Percentiles rank a stretch among this genome's conserved stretches.
Conservation (phyloP, 2,888 invertebrate genomes). For the Ecliptopera silaceata region DNA sequence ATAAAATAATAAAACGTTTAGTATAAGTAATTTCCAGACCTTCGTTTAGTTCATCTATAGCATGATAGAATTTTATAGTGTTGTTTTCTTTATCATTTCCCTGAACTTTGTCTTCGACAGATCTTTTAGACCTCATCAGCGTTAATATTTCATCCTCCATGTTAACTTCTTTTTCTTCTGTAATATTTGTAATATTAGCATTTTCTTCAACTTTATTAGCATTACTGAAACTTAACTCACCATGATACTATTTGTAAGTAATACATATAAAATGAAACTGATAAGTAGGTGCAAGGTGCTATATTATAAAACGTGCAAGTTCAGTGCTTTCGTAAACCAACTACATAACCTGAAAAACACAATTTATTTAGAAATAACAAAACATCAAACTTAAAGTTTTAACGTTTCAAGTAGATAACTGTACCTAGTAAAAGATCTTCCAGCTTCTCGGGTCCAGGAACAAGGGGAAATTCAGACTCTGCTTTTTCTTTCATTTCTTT, state of each 20-base stretch:
- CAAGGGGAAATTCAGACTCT: constrained; percentile 28
- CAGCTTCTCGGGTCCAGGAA: constrained; percentile 32
- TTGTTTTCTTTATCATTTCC: constrained; percentile 40
- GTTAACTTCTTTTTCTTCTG: constrained; percentile 34
- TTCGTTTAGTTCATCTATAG: constrained; percentile 67
- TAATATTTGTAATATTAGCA: constrained; percentile 22
- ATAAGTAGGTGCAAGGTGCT: constrained; percentile 50
- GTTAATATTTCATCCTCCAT: constrained; percentile 37
- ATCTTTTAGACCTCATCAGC: constrained; percentile 52
- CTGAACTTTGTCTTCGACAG: constrained; percentile 36
- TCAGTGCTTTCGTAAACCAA: constrained; percentile 56
- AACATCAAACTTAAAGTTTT: background rate
- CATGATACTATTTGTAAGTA: background rate
- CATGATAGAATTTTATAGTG: constrained; percentile 58
- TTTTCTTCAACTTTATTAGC: background rate
- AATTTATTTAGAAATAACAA: background rate
- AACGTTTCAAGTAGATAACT: background rate
- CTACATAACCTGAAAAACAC: constrained; percentile 67
- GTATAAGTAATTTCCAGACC: no score
- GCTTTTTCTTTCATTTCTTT: constrained; percentile 26
- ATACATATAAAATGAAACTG: constrained; percentile 27
- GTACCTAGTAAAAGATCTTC: constrained; percentile 44
- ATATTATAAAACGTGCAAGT: constrained; percentile 49
- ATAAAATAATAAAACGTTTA: no score
- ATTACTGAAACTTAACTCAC: constrained; percentile 23